Evolutionary conservation across 2,113 vertebrate genomes (phyloP).

Genomic region (Glaucidium brasilianum): DNA sequence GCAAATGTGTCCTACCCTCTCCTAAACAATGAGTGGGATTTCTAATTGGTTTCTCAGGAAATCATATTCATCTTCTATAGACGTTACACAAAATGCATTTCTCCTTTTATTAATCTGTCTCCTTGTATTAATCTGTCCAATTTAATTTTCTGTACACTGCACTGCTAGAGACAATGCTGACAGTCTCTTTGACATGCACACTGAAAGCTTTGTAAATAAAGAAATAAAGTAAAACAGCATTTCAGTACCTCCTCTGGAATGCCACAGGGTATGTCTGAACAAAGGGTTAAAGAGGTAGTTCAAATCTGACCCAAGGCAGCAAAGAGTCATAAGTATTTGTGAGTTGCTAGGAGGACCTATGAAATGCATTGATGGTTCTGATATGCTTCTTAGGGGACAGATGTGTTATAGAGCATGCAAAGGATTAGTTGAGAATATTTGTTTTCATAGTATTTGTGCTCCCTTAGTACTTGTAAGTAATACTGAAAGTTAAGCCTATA

Average conservation of each 20-base stretch:
- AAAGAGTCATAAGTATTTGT: neutral
- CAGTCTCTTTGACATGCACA: neutral
- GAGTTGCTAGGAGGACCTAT: neutral
- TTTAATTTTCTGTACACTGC: neutral
- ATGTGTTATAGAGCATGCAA: neutral
- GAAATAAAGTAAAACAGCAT: neutral
- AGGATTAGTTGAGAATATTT: constrained; percentile 13
- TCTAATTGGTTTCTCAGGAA: neutral
- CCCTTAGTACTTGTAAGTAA: neutral
- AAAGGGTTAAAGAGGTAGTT: neutral
- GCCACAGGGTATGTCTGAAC: neutral
- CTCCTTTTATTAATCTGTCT: neutral
- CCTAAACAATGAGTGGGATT: neutral
- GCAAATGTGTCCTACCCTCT: neutral
- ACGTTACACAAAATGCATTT: neutral
- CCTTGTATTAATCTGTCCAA: neutral
- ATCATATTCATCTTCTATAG: neutral
- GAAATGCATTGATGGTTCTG: neutral
- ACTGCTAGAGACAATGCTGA: neutral
- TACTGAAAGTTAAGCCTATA: neutral
- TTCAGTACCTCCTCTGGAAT: neutral
- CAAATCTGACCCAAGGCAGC: neutral
- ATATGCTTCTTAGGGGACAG: neutral
- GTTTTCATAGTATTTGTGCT: neutral
- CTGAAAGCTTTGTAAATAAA: neutral